Evolutionary conservation across 2,888 invertebrate species (phyloP).

Genomic region (Aethes cnicana): DNA sequence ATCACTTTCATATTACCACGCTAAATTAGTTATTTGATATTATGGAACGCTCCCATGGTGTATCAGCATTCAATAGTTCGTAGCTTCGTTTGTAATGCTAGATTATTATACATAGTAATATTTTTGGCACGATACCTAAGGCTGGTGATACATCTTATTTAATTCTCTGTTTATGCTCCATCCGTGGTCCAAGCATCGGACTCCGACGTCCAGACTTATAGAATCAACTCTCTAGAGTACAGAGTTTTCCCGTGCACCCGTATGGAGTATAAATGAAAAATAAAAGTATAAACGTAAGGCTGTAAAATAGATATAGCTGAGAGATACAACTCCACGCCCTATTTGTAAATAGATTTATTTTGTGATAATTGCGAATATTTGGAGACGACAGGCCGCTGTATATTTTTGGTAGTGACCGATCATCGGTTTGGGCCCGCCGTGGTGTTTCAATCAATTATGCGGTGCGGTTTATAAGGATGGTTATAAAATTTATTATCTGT

Average conservation of each 20-base stretch:
- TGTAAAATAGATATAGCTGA: constrained; percentile 57
- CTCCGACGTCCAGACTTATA: no score
- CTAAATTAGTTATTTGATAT: not conserved
- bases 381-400: no score
- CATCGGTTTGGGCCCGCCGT: no score
- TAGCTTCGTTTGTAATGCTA: constrained; percentile 26
- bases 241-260: not conserved
- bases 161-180: constrained; percentile 45
- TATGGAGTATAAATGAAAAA: constrained; percentile 42
- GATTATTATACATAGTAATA: constrained; percentile 35
- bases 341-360: constrained; percentile 31
- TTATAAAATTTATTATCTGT: no score
- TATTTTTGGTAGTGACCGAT: no score
- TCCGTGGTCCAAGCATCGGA: no score
- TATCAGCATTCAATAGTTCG: constrained; percentile 7
- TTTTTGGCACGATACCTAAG: constrained; percentile 60
- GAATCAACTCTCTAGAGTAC: no score
- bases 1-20: constrained; percentile 1
- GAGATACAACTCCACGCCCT: constrained; percentile 68
- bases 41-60: constrained; percentile 22
- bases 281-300: constrained; percentile 55
- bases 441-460: no score
- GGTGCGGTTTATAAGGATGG: no score
- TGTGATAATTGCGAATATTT: constrained; percentile 21
- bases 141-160: constrained; percentile 73